Evolutionary conservation across 2,113 vertebrate species (phyloP).

Genomic region (Sus scrofa): DNA sequence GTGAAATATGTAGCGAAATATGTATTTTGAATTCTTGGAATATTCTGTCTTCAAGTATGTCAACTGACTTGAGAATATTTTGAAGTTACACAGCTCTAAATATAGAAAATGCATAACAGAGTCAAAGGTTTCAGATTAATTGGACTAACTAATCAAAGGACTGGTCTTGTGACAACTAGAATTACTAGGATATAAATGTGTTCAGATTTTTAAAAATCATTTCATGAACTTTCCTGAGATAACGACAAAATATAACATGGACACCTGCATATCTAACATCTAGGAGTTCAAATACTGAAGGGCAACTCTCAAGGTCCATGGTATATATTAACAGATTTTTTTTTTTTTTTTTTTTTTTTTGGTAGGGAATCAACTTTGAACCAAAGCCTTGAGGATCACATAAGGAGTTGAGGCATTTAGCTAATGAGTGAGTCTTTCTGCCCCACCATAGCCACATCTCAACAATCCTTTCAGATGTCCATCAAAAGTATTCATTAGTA

Average conservation of each 20-base stretch:
- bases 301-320: neutral
- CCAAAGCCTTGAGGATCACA: neutral
- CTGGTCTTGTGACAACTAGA: constrained; percentile 7
- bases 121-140: constrained; percentile 46
- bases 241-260: neutral
- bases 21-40: constrained; percentile 44
- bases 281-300: neutral
- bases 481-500: constrained; percentile 35
- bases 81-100: neutral
- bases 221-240: neutral
- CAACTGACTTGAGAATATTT: constrained; percentile 43
- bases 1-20: neutral
- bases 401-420: neutral
- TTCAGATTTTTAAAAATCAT: neutral
- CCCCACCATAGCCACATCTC: neutral
- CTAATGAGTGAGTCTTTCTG: neutral
- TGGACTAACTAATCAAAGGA: constrained; percentile 44
- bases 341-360: constrained; percentile 22
- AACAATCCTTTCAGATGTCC: neutral
- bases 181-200: constrained; percentile 37
- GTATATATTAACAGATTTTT: neutral
- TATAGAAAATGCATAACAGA: constrained; percentile 15
- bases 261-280: neutral
- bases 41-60: constrained; percentile 38
- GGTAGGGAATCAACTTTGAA: neutral